Evolutionary conservation across 2,113 vertebrate species (phyloP), one percentile per base, ranked within the genome.

Genomic region (Pteronura brasiliensis): DNA sequence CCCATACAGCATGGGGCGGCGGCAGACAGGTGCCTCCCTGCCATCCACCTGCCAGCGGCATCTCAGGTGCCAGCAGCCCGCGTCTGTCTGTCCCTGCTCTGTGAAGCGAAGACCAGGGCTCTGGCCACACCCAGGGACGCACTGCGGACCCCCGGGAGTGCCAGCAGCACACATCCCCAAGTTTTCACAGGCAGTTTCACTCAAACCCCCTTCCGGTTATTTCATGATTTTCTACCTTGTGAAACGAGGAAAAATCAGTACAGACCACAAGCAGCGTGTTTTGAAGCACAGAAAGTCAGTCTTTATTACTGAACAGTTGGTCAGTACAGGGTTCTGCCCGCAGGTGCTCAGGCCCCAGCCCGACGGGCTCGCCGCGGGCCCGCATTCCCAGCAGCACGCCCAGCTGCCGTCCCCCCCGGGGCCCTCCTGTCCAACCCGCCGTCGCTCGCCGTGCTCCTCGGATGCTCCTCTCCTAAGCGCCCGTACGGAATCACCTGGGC

Each of bases 201-300:
- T 57, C 81, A 96, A 85, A 76, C 63, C 61, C 44, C 79, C 7
- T 42, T 95, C 42, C 44, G 52, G 3, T 55, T 63, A 80, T 7
- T 3, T 63, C 67, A 69, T 57, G 57, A 77, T 57, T 83, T 82
- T 52, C 39, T 69, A 87, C 31, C 17, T 12, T 61, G 17, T 88
- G 27, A 31, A 55, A 72, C 93, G 79, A 31, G 25, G 21, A 77
- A 76, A 55, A 74, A 74, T 65, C 88, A 95, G 89, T 21, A 61
- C 23, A 91, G 69, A 77, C 80, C 42, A 90, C 89, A 88, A 83
- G 39, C 63, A 69, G 88, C 65, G 17, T 29, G 25, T 79, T 84
- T 17, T 29, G 20, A 20, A 88, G n/a, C 88, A 87, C 29, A 71
- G 31, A 21, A 42, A 4, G 1, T 49, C 25, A 52, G 63, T 34